A percentile compares a stretch with the other conserved stretches of the same genome.
Conservation (phyloP, 2,888 invertebrate species). For the Tenthredo distinguenda region DNA sequence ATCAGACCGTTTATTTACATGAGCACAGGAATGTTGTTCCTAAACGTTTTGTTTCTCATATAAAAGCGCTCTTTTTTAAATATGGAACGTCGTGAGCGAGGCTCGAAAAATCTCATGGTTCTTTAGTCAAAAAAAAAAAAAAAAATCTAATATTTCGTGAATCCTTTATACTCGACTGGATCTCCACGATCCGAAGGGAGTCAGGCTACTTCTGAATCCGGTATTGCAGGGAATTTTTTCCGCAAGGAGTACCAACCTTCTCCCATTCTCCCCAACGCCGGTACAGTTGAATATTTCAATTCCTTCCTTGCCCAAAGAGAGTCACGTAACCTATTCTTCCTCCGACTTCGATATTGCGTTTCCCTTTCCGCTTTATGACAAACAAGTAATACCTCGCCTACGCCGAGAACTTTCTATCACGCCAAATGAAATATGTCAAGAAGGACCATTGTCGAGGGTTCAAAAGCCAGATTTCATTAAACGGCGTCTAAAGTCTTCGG, state of each 20-base stretch:
- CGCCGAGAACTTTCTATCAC: not conserved
- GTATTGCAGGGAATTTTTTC: too few relatives aligned
- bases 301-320: not conserved
- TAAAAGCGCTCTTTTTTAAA: too few relatives aligned
- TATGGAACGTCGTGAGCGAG: too few relatives aligned
- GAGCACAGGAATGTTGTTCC: too few relatives aligned
- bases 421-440: conserved; percentile 12
- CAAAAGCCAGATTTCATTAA: conserved; percentile 7
- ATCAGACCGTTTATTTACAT: too few relatives aligned
- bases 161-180: too few relatives aligned
- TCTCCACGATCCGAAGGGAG: not conserved
- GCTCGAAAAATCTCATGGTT: too few relatives aligned
- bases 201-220: not conserved
- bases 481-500: not conserved
- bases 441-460: not conserved
- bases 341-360: conserved; percentile 29
- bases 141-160: too few relatives aligned
- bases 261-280: not conserved
- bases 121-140: too few relatives aligned
- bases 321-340: conserved; percentile 10
- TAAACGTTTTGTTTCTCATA: too few relatives aligned
- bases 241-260: not conserved
- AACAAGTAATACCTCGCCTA: not conserved
- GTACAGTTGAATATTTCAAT: conserved; percentile 22
- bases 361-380: not conserved